Base-by-base conservation (phyloP, 2,113 vertebrate species). In the Brienomyrus longianalis region DNA sequence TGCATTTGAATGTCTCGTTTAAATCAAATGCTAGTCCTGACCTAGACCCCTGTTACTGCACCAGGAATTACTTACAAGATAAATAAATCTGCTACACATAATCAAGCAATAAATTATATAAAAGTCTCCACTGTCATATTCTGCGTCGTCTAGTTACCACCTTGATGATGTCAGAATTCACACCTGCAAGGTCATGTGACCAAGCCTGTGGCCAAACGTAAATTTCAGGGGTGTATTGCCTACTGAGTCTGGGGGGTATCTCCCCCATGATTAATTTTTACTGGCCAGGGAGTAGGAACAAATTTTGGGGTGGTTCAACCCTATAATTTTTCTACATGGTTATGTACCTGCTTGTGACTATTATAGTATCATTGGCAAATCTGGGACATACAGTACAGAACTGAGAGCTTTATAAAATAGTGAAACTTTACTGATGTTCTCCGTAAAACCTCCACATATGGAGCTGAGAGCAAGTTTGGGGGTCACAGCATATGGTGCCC, bases 1-100 rank as follows among this genome's bases (percentile, higher is more conserved):
- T 66, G 50, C 51, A 89, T 88, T 70, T 70, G 3, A 45, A 86
- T 51, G 17, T 74, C 23, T n/a, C 56, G 9, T 88, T 84, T 59
- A 88, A 89, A 85, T 83, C 74, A 80, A 39, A 80, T 80, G 74
- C 74, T 80, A 19, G 74, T 19, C 17, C 74, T 80, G 74, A 80
- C 74, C 74, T 80, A 43, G 74, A 80, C 15, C 27, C 74, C 74
- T 80, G 74, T 43, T 43, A 43, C 35, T 80, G 74, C 31, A 80
- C 35, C 74, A 80, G 74, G 35, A 80, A 80, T 80, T 80, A 43
- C 74, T 80, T 80, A 43, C 39, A 80, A 35, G 35, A 80, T 39
- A 43, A 35, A 80, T 80, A 43, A 70, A 80, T 80, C 74, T 43
- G 35, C 19, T 43, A 80, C 74, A 43, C 74, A 80, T 80, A 39